Conservation (phyloP, 2,113 vertebrate species). For the Colistium nudipinnis region DNA sequence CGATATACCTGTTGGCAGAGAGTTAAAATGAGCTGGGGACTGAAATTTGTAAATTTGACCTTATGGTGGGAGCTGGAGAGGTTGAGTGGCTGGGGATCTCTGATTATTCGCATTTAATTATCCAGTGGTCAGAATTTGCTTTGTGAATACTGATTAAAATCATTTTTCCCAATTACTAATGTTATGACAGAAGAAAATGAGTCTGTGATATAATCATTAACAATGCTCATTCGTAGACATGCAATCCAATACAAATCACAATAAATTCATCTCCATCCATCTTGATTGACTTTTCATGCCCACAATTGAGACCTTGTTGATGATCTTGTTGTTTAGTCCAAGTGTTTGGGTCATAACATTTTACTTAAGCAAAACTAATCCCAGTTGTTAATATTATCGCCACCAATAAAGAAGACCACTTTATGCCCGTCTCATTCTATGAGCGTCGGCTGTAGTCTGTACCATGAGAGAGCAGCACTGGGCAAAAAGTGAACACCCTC, state of each 20-base stretch:
- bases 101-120: conserved; percentile 17
- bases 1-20: conserved; percentile 86
- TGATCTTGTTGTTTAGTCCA: conserved; percentile 42
- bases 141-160: conserved; percentile 25
- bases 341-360: conserved; percentile 33
- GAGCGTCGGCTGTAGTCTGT: conserved; percentile 58
- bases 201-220: conserved; percentile 43
- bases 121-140: conserved; percentile 1
- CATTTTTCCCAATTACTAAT: conserved; percentile 12
- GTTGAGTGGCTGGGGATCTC: neutral
- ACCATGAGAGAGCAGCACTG: conserved; percentile 72
- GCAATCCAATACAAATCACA: conserved; percentile 73
- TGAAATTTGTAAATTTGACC: neutral
- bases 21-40: neutral
- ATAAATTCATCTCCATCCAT: conserved; percentile 26
- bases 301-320: conserved; percentile 18
- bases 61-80: neutral
- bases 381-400: conserved; percentile 60
- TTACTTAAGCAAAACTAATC: conserved; percentile 19
- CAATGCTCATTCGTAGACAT: conserved; percentile 58
- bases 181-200: conserved; percentile 10
- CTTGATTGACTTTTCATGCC: conserved; percentile 50
- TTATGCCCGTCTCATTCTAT: conserved; percentile 43
- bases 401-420: conserved; percentile 49
- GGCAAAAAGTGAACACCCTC: conserved; percentile 77